These are phyloP conservation scores for Tyrannus savana DNA, from an alignment of 2,113 vertebrate genomes.

Conservation along the genomic window DNA sequence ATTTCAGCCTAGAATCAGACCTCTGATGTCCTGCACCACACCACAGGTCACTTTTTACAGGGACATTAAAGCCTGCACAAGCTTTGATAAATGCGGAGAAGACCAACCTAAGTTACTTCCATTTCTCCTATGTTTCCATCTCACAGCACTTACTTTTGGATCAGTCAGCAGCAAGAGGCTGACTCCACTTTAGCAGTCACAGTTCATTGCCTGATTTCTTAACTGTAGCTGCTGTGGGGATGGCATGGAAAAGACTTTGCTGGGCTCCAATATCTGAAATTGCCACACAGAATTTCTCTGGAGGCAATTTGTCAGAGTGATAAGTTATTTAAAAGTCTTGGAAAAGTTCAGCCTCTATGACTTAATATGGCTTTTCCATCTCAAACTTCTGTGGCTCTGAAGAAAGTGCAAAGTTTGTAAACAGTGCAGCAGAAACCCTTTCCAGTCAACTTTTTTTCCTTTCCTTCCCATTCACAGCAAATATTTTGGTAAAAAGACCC, in stretches of 20 bases:
- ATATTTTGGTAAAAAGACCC: neutral
- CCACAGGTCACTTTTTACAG: neutral
- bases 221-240: neutral
- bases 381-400: neutral
- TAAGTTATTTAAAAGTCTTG: constrained; percentile 10
- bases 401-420: constrained; percentile 16
- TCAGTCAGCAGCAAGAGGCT: neutral
- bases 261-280: neutral
- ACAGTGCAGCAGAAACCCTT: neutral
- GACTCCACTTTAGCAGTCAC: neutral
- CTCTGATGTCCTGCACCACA: neutral
- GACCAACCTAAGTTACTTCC: neutral
- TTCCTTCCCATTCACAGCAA: neutral
- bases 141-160: neutral
- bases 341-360: neutral
- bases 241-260: constrained; percentile 10
- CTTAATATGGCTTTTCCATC: constrained; percentile 27
- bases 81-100: neutral
- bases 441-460: neutral
- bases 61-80: neutral
- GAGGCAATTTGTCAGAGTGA: neutral
- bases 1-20: neutral
- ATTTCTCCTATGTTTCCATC: neutral
- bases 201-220: neutral
- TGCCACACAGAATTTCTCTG: constrained; percentile 1